These are phyloP conservation scores for Fistularia commersonii DNA, from an alignment of 2,797 vertebrate species.

Conservation along the genomic window DNA sequence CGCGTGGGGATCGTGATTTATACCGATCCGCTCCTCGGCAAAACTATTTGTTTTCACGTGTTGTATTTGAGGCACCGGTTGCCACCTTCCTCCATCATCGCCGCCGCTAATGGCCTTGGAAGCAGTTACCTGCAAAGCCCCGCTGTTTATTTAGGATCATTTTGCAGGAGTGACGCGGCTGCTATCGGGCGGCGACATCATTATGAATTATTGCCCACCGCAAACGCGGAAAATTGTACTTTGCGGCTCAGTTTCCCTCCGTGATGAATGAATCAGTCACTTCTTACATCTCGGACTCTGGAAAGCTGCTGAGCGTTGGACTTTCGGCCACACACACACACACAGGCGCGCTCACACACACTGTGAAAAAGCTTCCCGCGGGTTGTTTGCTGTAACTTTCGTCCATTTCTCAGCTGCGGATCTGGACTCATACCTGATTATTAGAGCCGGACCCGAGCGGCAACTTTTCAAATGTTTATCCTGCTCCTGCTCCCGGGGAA, in stretches of 20 bases:
- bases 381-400: slow-evolving; percentile 44
- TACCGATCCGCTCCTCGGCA: slow-evolving; percentile 48
- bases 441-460: slow-evolving; percentile 21
- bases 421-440: slow-evolving; percentile 38
- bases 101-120: slow-evolving; percentile 97
- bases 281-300: slow-evolving; percentile 85
- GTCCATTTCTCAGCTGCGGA: slow-evolving; percentile 34
- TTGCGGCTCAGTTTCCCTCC: slow-evolving; percentile 88
- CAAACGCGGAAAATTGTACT: slow-evolving; percentile 99
- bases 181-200: slow-evolving; percentile 94
- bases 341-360: slow-evolving; percentile 25
- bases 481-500: slow-evolving; percentile 7
- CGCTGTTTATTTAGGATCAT: slow-evolving; percentile 95
- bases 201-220: slow-evolving; percentile 99
- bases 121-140: slow-evolving; percentile 94
- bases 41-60: slow-evolving; percentile 53
- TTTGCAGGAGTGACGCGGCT: slow-evolving; percentile 80
- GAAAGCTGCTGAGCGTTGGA: slow-evolving; percentile 91
- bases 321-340: slow-evolving; percentile 70
- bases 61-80: slow-evolving; percentile 82
- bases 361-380: slow-evolving; percentile 56
- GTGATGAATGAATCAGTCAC: slow-evolving; percentile 98
- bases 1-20: too few relatives aligned
- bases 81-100: slow-evolving; percentile 88
- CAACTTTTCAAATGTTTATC: slow-evolving; percentile 41